Conservation (phyloP, 2,113 vertebrate genomes). For the Rhinichthys klamathensis region DNA sequence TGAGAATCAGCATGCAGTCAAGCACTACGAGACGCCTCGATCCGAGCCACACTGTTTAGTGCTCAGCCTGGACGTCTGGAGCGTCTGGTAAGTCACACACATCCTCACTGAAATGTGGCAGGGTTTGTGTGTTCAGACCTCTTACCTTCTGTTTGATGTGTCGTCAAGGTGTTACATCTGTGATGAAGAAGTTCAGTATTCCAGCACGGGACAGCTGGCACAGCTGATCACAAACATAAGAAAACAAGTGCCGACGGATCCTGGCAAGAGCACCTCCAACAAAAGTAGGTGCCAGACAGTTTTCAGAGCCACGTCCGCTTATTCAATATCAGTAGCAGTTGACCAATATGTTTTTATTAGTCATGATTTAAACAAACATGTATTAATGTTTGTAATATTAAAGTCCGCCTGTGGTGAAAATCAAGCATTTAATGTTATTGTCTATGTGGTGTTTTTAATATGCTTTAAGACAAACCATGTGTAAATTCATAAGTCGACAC, state of each 20-base stretch:
- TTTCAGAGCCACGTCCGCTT: not conserved
- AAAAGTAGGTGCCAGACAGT: constrained; percentile 74
- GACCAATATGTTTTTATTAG: not conserved
- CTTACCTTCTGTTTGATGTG: constrained; percentile 10
- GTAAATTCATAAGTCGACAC: too few relatives aligned
- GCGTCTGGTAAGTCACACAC: constrained; percentile 84
- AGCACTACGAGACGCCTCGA: constrained; percentile 85
- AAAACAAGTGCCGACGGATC: constrained; percentile 76
- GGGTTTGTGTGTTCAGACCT: not conserved
- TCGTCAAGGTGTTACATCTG: constrained; percentile 90
- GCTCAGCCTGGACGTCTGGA: constrained; percentile 89
- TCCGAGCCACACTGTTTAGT: constrained; percentile 92
- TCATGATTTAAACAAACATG: too few relatives aligned
- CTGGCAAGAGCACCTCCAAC: constrained; percentile 55
- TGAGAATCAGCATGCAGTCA: constrained; percentile 86
- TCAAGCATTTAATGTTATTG: too few relatives aligned
- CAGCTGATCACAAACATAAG: constrained; percentile 86
- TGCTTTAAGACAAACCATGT: too few relatives aligned
- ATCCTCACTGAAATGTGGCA: not conserved
- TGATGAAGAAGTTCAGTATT: constrained; percentile 86
- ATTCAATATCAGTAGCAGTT: not conserved
- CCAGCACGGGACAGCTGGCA: constrained; percentile 81
- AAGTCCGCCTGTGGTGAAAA: too few relatives aligned
- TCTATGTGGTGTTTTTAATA: too few relatives aligned
- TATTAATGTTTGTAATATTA: too few relatives aligned